Percentiles rank a stretch among this genome's conserved stretches.
Conservation (phyloP, 2,888 invertebrate species). For the Chesias legatella region DNA sequence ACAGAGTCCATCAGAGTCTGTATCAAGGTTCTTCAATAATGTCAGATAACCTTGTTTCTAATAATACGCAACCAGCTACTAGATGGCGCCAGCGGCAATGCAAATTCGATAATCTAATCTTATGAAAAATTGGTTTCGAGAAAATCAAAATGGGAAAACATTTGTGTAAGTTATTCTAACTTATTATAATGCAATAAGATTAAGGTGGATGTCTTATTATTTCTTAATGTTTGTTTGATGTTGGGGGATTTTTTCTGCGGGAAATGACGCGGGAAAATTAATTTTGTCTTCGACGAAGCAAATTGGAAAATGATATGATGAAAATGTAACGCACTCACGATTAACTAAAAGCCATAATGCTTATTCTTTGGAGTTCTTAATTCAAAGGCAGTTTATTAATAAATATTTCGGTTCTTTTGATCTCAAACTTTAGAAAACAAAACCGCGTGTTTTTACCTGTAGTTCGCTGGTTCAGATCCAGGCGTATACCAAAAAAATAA, state of each 20-base stretch:
- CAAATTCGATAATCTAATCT: constrained; percentile 76
- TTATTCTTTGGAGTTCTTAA: no score
- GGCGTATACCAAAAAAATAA: no score
- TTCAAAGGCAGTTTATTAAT: no score
- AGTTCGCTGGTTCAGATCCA: no score
- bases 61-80: constrained; percentile 50
- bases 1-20: not conserved
- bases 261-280: constrained; percentile 46
- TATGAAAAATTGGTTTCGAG: constrained; percentile 69
- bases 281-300: constrained; percentile 8
- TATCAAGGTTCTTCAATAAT: constrained; percentile 1
- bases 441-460: no score
- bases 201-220: constrained; percentile 67
- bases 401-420: no score
- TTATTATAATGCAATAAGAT: constrained; percentile 75
- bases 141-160: constrained; percentile 74
- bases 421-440: no score
- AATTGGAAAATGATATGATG: constrained; percentile 10
- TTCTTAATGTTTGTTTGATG: constrained; percentile 72
- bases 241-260: constrained; percentile 40
- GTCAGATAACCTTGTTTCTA: constrained; percentile 36
- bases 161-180: constrained; percentile 72
- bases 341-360: no score
- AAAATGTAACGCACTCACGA: not conserved
- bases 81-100: constrained; percentile 75